phyloP scores from a whole-genome alignment of 2,797 vertebrate genomes.

The Gastrophryne carolinensis region DNA sequence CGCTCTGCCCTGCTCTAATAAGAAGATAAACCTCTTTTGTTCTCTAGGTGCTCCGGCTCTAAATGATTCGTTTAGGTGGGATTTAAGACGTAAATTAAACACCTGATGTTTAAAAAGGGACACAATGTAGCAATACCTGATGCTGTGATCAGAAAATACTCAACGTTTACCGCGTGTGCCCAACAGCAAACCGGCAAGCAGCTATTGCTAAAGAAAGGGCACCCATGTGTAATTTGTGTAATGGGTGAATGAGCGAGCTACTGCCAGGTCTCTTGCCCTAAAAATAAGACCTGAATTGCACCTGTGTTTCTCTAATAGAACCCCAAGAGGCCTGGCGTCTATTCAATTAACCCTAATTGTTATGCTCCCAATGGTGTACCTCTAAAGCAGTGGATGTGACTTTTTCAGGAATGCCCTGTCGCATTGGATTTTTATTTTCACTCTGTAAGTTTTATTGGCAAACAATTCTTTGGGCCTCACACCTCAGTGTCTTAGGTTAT shows the following conservation, averaged over 20 bases:
- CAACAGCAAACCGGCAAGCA: neutral
- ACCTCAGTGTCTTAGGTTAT: conserved; percentile 13
- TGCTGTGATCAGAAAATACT: neutral
- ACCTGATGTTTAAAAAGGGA: conserved; percentile 32
- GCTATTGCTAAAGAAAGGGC: neutral
- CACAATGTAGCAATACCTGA: neutral
- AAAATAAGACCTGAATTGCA: neutral
- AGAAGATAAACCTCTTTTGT: conserved; percentile 46
- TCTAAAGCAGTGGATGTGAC: neutral
- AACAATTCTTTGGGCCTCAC: conserved; percentile 4
- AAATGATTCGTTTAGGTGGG: conserved; percentile 50
- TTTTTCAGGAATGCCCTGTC: neutral
- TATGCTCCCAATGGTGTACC: neutral
- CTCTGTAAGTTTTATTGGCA: neutral
- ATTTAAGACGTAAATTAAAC: conserved; percentile 41
- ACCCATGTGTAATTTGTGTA: neutral
- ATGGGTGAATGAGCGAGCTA: neutral
- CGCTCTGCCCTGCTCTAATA: conserved; percentile 44
- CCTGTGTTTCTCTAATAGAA: neutral
- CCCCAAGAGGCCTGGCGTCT: neutral
- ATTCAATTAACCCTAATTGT: neutral
- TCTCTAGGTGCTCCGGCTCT: conserved; percentile 11
- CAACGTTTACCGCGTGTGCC: neutral
- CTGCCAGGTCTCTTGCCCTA: neutral
- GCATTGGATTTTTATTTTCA: neutral